Conservation (phyloP, 2,888 invertebrate genomes). For the Trachelus iudaicus region DNA sequence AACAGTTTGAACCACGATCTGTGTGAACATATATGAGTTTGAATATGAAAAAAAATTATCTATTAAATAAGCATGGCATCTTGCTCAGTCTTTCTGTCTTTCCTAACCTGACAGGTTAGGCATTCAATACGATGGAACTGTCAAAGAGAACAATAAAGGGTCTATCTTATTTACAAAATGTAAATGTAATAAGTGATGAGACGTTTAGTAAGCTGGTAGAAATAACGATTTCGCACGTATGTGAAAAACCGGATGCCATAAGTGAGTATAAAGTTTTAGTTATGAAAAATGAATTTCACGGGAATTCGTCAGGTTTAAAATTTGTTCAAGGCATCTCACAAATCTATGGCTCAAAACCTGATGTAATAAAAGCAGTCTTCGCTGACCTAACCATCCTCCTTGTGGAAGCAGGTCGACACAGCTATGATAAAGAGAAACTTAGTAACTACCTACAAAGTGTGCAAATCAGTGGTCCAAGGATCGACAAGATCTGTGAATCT, state of each 20-base stretch:
- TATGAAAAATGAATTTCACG: not conserved
- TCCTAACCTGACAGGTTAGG: not conserved
- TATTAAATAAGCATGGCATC: not conserved
- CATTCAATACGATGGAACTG: slow-evolving; percentile 43
- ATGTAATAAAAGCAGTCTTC: slow-evolving; percentile 49
- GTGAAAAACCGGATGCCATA: slow-evolving; percentile 39
- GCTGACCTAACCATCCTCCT: slow-evolving; percentile 51
- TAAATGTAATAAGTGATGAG: slow-evolving; percentile 44
- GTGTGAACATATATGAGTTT: no score
- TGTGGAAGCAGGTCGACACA: slow-evolving; percentile 52
- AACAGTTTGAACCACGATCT: not conserved
- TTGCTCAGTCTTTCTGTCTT: not conserved
- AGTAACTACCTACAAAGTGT: slow-evolving; percentile 37
- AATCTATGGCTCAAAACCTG: slow-evolving; percentile 45
- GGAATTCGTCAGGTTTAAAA: not conserved
- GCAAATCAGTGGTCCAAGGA: slow-evolving; percentile 40
- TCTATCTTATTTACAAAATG: slow-evolving; percentile 38
- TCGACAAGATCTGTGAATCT: slow-evolving; percentile 46
- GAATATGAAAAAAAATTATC: not conserved
- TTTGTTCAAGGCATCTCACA: slow-evolving; percentile 42
- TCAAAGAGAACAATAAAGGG: slow-evolving; percentile 39
- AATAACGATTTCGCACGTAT: slow-evolving; percentile 34
- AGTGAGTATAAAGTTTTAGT: slow-evolving; percentile 35
- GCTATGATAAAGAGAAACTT: slow-evolving; percentile 47
- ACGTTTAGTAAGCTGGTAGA: slow-evolving; percentile 45